These are phyloP conservation scores for Acanthornis magna DNA, from an alignment of 2,797 vertebrate species.

Conservation along the genomic window DNA sequence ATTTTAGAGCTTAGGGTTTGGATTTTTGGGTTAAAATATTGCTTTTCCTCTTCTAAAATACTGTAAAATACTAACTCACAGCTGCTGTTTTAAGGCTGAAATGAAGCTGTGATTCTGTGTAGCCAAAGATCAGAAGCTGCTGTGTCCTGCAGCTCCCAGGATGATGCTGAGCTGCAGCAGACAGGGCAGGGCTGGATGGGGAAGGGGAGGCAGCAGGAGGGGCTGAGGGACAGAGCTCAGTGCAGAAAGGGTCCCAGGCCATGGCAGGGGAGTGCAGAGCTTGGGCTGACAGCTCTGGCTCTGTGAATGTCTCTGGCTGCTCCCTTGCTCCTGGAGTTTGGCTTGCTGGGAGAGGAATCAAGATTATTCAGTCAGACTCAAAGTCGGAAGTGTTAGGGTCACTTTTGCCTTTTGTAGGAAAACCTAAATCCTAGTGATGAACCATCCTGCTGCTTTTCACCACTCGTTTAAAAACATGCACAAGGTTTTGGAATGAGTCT, in stretches of 20 bases:
- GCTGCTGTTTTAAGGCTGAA: neutral
- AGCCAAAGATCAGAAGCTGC: neutral
- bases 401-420: neutral
- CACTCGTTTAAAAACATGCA: neutral
- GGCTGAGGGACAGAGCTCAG: neutral
- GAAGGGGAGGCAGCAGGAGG: neutral
- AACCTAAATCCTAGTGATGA: neutral
- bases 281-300: neutral
- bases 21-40: neutral
- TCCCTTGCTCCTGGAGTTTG: neutral
- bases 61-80: neutral
- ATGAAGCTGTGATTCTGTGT: neutral
- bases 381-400: neutral
- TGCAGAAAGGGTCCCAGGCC: neutral
- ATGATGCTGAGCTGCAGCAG: neutral
- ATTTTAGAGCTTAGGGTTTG: neutral
- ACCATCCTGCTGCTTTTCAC: neutral
- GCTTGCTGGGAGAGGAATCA: fast-evolving
- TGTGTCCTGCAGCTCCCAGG: neutral
- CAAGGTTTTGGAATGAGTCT: neutral
- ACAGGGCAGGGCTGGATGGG: neutral
- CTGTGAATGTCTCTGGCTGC: neutral
- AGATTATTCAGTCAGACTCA: neutral
- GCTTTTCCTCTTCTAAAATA: neutral
- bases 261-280: neutral